Evolutionary conservation across 2,113 vertebrate genomes (phyloP).

Genomic region (Ceratotherium simum): DNA sequence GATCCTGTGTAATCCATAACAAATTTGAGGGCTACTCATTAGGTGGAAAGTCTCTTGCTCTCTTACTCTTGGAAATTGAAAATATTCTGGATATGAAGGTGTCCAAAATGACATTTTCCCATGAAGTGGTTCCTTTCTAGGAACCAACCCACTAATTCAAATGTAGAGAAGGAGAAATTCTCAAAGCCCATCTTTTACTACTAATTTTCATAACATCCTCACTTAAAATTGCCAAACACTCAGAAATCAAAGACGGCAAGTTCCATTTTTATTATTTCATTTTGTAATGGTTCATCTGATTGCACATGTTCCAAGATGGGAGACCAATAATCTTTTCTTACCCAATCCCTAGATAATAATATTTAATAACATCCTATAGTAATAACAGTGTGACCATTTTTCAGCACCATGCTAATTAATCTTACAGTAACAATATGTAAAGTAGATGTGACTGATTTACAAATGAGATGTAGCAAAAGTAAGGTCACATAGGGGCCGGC

Average conservation of each 20-base stretch:
- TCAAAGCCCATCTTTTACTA: neutral
- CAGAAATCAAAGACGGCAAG: neutral
- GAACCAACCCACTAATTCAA: neutral
- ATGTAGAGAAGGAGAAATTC: neutral
- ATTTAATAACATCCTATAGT: neutral
- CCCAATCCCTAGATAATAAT: neutral
- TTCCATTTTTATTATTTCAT: neutral
- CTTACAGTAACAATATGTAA: neutral
- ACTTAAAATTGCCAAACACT: neutral
- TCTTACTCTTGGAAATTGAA: neutral
- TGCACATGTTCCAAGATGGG: neutral
- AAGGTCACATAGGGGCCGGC: neutral
- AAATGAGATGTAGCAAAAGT: neutral
- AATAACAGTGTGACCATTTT: neutral
- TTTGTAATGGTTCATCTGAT: neutral
- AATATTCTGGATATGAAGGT: neutral
- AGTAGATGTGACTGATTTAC: neutral
- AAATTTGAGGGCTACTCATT: neutral
- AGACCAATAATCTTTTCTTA: neutral
- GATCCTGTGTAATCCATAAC: neutral
- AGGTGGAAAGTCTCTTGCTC: neutral
- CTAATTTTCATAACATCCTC: neutral
- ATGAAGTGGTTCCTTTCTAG: neutral
- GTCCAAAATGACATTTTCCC: neutral
- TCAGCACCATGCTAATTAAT: neutral